A percentile compares a stretch with the other conserved stretches of the same genome.
Conservation (phyloP, 1,140 invertebrate genomes). For the Scaptomyza montana region DNA sequence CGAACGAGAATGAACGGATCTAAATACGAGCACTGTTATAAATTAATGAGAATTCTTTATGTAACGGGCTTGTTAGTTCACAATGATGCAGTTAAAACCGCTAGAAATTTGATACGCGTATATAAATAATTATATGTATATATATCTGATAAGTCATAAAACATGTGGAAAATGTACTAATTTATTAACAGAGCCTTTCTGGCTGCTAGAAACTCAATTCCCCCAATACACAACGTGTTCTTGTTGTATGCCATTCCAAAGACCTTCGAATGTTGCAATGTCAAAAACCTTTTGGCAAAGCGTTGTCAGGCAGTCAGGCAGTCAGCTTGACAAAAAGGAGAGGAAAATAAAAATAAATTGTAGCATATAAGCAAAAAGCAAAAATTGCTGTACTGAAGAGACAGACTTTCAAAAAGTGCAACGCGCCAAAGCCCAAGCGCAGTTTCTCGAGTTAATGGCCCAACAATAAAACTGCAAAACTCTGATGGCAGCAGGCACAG, state of each 20-base stretch:
- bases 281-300: slow-evolving; percentile 55
- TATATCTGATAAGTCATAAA: no score
- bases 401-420: slow-evolving; percentile 50
- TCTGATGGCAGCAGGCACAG: slow-evolving; percentile 32
- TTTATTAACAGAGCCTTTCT: no score
- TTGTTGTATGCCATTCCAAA: slow-evolving; percentile 31
- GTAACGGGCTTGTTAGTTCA: no score
- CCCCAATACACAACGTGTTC: no score
- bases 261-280: slow-evolving; percentile 58
- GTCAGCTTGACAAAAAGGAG: slow-evolving; percentile 37
- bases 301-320: slow-evolving; percentile 26
- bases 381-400: slow-evolving; percentile 41
- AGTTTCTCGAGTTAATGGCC: slow-evolving; percentile 55
- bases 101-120: slow-evolving; percentile 1
- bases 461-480: slow-evolving; percentile 55
- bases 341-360: slow-evolving; percentile 46
- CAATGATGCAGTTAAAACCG: no score
- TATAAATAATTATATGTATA: background rate
- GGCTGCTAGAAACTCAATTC: no score
- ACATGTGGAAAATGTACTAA: no score
- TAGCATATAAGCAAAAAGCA: slow-evolving; percentile 46
- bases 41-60: background rate
- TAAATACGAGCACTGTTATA: background rate
- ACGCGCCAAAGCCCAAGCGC: slow-evolving; percentile 31
- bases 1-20: background rate